Evolutionary conservation across 2,888 invertebrate species (phyloP), one percentile per base, ranked within the genome.

Genomic region (Apamea monoglypha): DNA sequence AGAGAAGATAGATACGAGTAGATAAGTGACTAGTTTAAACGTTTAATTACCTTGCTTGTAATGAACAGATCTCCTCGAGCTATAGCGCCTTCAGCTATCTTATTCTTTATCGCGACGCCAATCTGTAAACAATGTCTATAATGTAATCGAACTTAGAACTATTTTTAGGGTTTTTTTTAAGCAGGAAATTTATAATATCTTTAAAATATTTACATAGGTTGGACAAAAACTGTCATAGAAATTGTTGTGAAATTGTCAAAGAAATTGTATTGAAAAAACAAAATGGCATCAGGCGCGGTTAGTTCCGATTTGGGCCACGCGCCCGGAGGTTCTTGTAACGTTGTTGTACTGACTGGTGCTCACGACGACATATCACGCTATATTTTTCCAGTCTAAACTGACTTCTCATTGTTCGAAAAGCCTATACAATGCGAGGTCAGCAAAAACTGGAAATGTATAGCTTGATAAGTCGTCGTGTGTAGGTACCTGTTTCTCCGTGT

Each of bases 61-160:
- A 98, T 91, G 87, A 97, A 98, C 1, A 98, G 56, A 25, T 97
- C 97, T 78, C 97, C 96, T 71, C 97, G 92, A 79, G 94, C 96
- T 2, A 97, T 92, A 0, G 89, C 92, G 0, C 97, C 97, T 36
- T 97, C 96, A 0, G 88, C 87, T 67, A 97, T 96, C 91, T 97
- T 97, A 12, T 94, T 94, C 40, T 94, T 92, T 1, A 98, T 91
- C 0, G 95, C 97, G n/a, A 79, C 80, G 0, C 96, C 96, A 0
- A 96, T 94, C 96, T 96, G 89, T 0, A 6, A 71, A 64, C 6
- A 76, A 32, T 36, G 36, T 64, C 36, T 12, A 25, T 25, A 36
- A 64, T 10, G 64, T 64, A 4, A 64, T 32, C 21, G 32, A 18
- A 64, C 21, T 0, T 32, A 32, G 3, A 32, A 32, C 32, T 56